Evolutionary conservation across 1,140 invertebrate species (phyloP).

Genomic region (Euwallacea similis): DNA sequence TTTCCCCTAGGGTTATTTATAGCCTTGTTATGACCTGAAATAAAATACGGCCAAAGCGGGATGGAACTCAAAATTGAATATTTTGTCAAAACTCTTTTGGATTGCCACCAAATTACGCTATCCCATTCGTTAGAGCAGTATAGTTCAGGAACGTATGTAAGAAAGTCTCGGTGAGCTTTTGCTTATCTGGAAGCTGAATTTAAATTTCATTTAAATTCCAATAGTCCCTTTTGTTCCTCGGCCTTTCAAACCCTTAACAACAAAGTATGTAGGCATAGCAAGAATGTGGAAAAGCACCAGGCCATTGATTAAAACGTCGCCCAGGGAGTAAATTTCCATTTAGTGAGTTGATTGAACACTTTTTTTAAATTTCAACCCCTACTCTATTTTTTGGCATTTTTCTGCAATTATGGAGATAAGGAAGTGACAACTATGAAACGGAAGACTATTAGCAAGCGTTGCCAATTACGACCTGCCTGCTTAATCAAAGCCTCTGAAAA

Average conservation of each 20-base stretch:
- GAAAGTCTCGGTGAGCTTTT: not conserved
- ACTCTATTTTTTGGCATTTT: not conserved
- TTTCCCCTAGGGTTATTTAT: no score
- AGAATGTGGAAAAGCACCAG: constrained; percentile 1
- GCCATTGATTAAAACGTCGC: constrained; percentile 11
- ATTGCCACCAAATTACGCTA: no score
- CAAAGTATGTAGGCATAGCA: constrained; percentile 8
- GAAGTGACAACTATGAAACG: constrained; percentile 12
- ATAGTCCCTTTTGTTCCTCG: not conserved
- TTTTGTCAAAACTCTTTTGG: no score
- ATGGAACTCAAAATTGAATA: no score
- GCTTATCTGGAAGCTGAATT: constrained; percentile 9
- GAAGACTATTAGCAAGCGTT: constrained; percentile 18
- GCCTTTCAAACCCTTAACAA: constrained; percentile 7
- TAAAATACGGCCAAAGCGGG: no score
- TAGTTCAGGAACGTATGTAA: no score
- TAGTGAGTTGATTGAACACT: not conserved
- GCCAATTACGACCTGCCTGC: constrained; percentile 15
- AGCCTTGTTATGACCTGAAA: no score
- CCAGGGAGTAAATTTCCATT: not conserved
- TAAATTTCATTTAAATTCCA: constrained; percentile 14
- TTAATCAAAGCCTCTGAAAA: constrained; percentile 28
- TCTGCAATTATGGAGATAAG: not conserved
- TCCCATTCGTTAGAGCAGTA: no score
- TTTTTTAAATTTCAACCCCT: not conserved